phyloP scores from a whole-genome alignment of 2,797 vertebrate species.

The Tachyglossus aculeatus region DNA sequence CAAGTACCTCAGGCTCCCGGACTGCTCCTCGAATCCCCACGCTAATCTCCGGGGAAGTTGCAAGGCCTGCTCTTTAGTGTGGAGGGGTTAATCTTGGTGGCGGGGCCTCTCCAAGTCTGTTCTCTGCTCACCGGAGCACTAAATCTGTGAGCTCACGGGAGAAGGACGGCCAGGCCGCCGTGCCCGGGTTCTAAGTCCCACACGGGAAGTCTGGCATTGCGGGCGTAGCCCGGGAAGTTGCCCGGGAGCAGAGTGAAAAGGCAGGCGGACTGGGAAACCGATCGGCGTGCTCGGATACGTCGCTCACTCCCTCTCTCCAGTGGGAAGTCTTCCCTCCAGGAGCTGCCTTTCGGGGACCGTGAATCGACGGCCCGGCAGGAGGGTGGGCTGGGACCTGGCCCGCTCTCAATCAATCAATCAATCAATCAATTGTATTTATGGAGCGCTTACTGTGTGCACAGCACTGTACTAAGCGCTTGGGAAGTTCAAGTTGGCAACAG shows the following conservation, averaged over 20 bases:
- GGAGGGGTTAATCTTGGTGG: constrained; percentile 77
- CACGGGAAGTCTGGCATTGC: constrained; percentile 86
- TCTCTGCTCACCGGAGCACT: constrained; percentile 80
- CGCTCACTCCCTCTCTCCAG: constrained; percentile 47
- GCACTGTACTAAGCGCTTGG: too few relatives aligned
- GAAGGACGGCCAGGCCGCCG: constrained; percentile 71
- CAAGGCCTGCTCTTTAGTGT: constrained; percentile 25
- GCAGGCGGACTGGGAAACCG: constrained; percentile 80
- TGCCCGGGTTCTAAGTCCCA: constrained; percentile 75
- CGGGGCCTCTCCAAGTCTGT: constrained; percentile 71
- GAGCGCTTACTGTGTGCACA: too few relatives aligned
- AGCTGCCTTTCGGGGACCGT: constrained; percentile 64
- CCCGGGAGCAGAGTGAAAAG: constrained; percentile 78
- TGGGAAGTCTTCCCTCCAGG: constrained; percentile 75
- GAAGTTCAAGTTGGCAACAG: too few relatives aligned
- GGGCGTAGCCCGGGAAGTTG: constrained; percentile 78
- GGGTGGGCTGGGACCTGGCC: too few relatives aligned
- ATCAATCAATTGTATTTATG: too few relatives aligned
- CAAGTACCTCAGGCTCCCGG: neutral
- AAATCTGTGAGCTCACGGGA: constrained; percentile 84
- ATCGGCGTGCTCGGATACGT: constrained; percentile 82
- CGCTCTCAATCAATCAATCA: too few relatives aligned
- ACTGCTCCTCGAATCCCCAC: neutral
- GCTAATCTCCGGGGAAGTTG: constrained; percentile 59
- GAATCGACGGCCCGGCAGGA: constrained; percentile 45